Evolutionary conservation across 2,797 vertebrate species (phyloP).

Genomic region (Platalea minor): DNA sequence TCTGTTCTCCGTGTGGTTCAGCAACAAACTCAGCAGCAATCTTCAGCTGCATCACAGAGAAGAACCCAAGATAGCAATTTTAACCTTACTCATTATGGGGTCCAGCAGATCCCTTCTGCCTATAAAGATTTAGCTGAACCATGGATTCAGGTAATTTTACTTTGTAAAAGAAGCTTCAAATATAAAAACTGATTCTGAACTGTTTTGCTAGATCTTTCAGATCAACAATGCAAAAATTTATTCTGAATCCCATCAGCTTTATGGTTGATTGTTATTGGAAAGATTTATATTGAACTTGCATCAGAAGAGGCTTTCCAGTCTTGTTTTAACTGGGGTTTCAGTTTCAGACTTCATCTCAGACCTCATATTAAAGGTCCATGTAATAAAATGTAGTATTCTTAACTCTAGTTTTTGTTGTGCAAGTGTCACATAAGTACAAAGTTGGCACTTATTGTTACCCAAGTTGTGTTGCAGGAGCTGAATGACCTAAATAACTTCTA

Average conservation of each 20-base stretch:
- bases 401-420: not conserved
- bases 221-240: too few species aligned
- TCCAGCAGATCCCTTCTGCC: slow-evolving; percentile 84
- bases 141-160: slow-evolving; percentile 83
- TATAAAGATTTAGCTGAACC: slow-evolving; percentile 86
- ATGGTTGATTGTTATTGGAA: too few species aligned
- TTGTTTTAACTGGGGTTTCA: not conserved
- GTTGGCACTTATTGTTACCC: not conserved
- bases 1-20: slow-evolving; percentile 72
- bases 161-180: not conserved
- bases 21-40: slow-evolving; percentile 69
- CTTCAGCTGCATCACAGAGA: slow-evolving; percentile 72
- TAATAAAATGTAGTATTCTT: not conserved
- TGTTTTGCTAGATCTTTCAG: not conserved
- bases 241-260: too few species aligned
- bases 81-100: slow-evolving; percentile 83
- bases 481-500: not conserved
- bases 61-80: slow-evolving; percentile 78
- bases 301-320: too few species aligned
- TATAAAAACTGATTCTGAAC: not conserved
- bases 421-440: not conserved
- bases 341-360: not conserved
- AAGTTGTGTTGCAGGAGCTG: not conserved
- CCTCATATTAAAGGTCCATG: not conserved
- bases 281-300: too few species aligned